Conservation (phyloP, 2,113 vertebrate genomes). For the Centropus unirufus region DNA sequence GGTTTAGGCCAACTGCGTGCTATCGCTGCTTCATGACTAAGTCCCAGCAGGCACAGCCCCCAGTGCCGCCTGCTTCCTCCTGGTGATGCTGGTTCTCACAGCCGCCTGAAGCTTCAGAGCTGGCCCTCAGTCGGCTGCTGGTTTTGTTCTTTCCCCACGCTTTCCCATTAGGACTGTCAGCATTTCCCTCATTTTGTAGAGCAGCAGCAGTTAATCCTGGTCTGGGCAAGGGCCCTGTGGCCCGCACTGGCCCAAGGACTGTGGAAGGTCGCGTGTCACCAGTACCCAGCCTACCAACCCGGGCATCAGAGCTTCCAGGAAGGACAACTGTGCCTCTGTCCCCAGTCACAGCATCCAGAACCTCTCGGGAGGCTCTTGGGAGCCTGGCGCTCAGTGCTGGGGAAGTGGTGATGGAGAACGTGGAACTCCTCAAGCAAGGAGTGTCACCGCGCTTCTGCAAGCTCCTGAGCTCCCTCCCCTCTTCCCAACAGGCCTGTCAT, state of each 20-base stretch:
- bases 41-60: not conserved
- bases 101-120: not conserved
- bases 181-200: not conserved
- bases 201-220: not conserved
- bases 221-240: not conserved
- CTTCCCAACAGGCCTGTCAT: conserved; percentile 86
- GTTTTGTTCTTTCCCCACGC: not conserved
- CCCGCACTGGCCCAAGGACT: not conserved
- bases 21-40: not conserved
- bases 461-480: not conserved
- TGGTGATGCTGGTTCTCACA: not conserved
- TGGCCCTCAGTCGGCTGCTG: too few species aligned
- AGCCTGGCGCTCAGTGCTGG: not conserved
- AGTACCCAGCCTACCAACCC: not conserved
- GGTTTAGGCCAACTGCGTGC: not conserved
- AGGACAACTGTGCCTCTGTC: rapidly evolving
- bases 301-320: not conserved
- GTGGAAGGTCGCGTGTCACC: not conserved
- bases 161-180: not conserved
- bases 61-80: not conserved
- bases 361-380: not conserved
- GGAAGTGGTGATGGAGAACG: rapidly evolving
- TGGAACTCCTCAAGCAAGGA: not conserved
- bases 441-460: rapidly evolving
- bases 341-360: not conserved